Conservation (phyloP, 2,888 invertebrate species). For the Sisyra terminalis region DNA sequence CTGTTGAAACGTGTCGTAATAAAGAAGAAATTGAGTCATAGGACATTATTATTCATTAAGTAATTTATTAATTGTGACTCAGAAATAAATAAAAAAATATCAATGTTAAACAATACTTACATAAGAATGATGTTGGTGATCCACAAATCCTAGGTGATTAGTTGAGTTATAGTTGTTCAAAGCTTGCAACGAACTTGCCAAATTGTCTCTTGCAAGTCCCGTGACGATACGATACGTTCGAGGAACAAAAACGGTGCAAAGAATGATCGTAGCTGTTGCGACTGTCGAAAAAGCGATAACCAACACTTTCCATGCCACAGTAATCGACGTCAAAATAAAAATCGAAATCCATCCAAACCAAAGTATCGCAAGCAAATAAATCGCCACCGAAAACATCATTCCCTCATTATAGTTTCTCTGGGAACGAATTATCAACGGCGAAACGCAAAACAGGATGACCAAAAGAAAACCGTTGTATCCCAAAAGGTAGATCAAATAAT, state of each 20-base stretch:
- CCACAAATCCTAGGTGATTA: too few species aligned
- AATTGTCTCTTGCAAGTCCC: conserved; percentile 40
- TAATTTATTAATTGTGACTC: too few species aligned
- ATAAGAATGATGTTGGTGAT: too few species aligned
- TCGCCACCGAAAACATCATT: conserved; percentile 34
- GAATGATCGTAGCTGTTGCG: conserved; percentile 41
- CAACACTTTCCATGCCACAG: conserved; percentile 35
- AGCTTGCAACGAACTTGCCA: conserved; percentile 35
- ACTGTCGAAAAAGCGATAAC: conserved; percentile 42
- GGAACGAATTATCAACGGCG: conserved; percentile 42
- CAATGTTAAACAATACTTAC: too few species aligned
- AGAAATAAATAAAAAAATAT: too few species aligned
- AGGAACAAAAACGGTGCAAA: conserved; percentile 48
- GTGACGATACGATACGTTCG: conserved; percentile 50
- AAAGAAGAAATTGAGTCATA: too few species aligned
- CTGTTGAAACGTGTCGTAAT: too few species aligned
- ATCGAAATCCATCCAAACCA: conserved; percentile 40
- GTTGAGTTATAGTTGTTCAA: conserved; percentile 12
- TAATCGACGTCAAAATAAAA: conserved; percentile 32
- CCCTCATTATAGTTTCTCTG: conserved; percentile 55
- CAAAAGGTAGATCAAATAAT: conserved; percentile 31
- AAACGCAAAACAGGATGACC: conserved; percentile 33
- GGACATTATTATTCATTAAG: too few species aligned
- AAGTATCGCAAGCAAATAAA: conserved; percentile 32
- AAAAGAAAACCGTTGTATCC: conserved; percentile 46